Evolutionary conservation across 2,888 invertebrate species (phyloP).

Genomic region (Ophioninae sp.): DNA sequence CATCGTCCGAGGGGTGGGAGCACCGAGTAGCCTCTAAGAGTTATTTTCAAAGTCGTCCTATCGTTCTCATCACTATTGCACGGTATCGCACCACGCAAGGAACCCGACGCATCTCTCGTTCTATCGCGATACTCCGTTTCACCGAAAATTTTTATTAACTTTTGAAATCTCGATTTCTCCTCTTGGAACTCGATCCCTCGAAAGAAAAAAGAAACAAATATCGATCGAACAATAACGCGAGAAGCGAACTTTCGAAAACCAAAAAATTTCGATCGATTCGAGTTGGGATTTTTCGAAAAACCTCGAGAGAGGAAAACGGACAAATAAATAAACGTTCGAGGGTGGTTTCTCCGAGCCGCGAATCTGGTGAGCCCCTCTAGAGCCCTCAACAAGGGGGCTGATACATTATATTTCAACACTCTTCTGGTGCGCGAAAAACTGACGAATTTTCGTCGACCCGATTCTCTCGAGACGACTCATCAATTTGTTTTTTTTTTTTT

Average conservation of each 20-base stretch:
- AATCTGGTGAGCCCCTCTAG: constrained; percentile 36
- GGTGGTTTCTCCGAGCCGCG: constrained; percentile 27
- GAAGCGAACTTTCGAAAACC: background rate
- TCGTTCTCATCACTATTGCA: constrained; percentile 75
- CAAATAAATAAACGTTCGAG: constrained; percentile 15
- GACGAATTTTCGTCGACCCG: background rate
- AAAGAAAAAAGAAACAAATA: no score
- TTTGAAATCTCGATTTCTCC: background rate
- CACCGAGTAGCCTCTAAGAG: constrained; percentile 44
- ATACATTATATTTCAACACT: constrained; percentile 10
- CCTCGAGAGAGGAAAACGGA: background rate
- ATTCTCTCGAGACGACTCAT: background rate
- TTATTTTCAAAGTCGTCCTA: constrained; percentile 74
- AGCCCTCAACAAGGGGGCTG: constrained; percentile 58
- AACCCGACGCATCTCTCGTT: constrained; percentile 51
- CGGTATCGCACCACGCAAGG: constrained; percentile 71
- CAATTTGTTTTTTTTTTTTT: constrained; percentile 11
- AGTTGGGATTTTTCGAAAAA: background rate
- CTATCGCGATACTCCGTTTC: constrained; percentile 19
- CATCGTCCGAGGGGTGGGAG: constrained; percentile 24
- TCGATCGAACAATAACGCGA: no score
- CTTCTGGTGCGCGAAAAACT: constrained; percentile 30
- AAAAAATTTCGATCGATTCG: background rate
- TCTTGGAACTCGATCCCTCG: background rate
- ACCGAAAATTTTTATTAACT: background rate